Evolutionary conservation across 2,888 invertebrate species (phyloP), one percentile per base, ranked within the genome.

Genomic region (Hipparchia sbordonii): DNA sequence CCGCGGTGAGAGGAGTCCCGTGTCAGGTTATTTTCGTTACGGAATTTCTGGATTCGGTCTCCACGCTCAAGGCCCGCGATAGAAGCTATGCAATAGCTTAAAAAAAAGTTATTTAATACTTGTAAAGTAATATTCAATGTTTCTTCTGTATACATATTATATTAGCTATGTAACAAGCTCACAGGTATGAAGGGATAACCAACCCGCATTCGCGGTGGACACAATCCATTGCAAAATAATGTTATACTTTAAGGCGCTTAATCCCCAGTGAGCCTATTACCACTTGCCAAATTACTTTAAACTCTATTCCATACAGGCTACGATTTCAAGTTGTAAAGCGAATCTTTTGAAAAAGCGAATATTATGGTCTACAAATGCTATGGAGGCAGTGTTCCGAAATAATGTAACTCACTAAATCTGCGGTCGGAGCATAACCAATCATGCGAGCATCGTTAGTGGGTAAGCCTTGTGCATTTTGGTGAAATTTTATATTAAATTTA

Each of bases 351-450:
- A 68, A 72, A 72, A 68, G 39, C 51, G 61, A 68, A 63, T 57
- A 63, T 48, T 54, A 54, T 13, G 63, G 70, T 70, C 70, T 63
- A 62, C 70, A 70, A 70, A 70, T 63, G 56, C 66, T 54, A 70
- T 52, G 72, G 52, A 72, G 62, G 65, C 68, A 69, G 48, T 65
- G 72, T 60, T 57, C 66, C 54, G 62, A 67, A 72, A 76, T 75
- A 75, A 75, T 76, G 62, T 69, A 68, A 69, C 72, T 66, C 72
- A 66, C 72, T 74, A 76, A 76, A 76, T 72, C 72, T 72, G 72
- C 63, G 72, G 76, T 71, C 62, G 66, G 62, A 66, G 68, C 59
- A 62, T 72, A 70, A 71, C 74, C 76, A 70, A 76, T 76, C 72
- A 72, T 74, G 71, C 65, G 76, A 59, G 45, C 46, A 65, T 70